Evolutionary conservation across 2,113 vertebrate species (phyloP).

Genomic region (Rhipidura dahli): DNA sequence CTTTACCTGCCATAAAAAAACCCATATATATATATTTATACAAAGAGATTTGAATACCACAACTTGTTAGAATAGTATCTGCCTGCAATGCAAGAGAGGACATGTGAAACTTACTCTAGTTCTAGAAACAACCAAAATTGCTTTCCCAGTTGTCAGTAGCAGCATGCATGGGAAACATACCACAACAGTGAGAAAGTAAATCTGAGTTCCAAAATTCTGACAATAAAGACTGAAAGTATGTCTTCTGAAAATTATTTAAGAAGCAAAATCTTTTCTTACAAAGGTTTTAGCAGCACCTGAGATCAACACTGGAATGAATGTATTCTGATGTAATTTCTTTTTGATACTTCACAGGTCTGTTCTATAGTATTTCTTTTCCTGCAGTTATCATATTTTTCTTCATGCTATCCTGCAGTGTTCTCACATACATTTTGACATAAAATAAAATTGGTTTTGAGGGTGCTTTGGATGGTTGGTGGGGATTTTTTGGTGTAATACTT

Average conservation of each 20-base stretch:
- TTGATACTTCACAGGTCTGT: not conserved
- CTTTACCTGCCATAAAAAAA: conserved; percentile 82
- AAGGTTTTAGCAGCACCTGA: not conserved
- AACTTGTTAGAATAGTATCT: not conserved
- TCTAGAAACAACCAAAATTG: not conserved
- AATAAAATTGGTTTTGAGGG: not conserved
- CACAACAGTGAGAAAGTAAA: not conserved
- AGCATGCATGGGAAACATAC: not conserved
- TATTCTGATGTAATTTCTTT: not conserved
- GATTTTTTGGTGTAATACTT: not conserved
- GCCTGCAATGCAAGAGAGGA: not conserved
- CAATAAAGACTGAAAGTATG: not conserved
- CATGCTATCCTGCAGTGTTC: not conserved
- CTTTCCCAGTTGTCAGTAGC: not conserved
- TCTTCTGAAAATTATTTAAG: not conserved
- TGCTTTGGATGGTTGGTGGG: not conserved
- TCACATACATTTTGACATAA: not conserved
- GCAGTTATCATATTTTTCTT: not conserved
- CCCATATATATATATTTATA: not conserved
- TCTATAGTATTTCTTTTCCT: not conserved
- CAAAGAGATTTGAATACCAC: not conserved
- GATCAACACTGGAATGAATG: not conserved
- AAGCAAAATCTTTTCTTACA: not conserved
- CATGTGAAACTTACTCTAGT: not conserved
- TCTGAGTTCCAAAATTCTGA: not conserved